These are phyloP conservation scores for Psittacula derbiana DNA, from an alignment of 2,797 vertebrate species.

Conservation along the genomic window DNA sequence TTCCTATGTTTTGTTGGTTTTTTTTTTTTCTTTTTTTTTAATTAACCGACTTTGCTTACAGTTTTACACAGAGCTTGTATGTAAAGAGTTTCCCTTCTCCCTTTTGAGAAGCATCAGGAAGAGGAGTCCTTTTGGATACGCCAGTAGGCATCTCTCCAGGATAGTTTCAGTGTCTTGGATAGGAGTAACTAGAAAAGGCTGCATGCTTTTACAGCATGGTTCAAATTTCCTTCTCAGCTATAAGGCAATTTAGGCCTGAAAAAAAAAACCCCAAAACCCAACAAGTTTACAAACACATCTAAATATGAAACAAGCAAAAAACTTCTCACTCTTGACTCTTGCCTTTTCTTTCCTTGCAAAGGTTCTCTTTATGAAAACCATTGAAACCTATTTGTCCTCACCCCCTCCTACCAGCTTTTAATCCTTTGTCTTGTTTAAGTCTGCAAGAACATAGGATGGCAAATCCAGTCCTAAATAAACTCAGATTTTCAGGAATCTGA, in stretches of 20 bases:
- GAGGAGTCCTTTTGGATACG: neutral
- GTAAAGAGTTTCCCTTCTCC: neutral
- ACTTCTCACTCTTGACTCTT: neutral
- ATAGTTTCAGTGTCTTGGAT: neutral
- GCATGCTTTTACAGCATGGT: too few species aligned
- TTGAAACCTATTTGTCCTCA: neutral
- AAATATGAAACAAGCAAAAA: neutral
- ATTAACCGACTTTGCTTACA: neutral
- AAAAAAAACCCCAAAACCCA: neutral
- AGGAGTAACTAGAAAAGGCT: neutral
- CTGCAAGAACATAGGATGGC: fast-evolving
- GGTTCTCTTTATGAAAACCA: neutral
- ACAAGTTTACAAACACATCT: neutral
- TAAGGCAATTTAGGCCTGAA: neutral
- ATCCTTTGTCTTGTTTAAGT: neutral
- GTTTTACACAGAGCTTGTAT: neutral
- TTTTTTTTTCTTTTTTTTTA: neutral
- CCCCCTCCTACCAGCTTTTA: neutral
- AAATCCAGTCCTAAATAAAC: neutral
- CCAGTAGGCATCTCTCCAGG: neutral
- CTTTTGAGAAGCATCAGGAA: neutral
- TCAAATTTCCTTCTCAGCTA: neutral
- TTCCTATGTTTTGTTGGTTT: neutral
- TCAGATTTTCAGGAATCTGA: neutral
- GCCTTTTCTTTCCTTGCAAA: neutral